phyloP scores from a whole-genome alignment of 1,140 invertebrate genomes.

The Zaprionus davidi region DNA sequence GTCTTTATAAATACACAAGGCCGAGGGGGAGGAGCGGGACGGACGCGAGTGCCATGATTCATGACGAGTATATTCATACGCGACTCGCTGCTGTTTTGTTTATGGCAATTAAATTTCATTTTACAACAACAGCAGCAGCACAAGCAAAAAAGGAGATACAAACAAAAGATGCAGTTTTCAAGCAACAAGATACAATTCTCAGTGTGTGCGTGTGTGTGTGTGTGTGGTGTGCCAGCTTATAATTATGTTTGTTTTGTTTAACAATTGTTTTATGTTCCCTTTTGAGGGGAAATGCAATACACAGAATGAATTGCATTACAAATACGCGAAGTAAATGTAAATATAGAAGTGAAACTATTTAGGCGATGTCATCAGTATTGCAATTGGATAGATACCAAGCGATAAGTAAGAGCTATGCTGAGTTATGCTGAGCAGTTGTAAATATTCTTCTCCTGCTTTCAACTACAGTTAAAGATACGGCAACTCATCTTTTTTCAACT shows the following conservation, averaged over 20 bases:
- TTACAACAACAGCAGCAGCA: constrained; percentile 41
- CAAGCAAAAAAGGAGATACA: constrained; percentile 13
- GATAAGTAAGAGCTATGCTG: too few species aligned
- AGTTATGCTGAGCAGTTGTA: too few species aligned
- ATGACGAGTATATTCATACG: constrained; percentile 15
- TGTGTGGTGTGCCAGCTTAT: constrained; percentile 6
- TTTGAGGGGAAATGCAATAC: background rate
- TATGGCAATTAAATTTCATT: constrained; percentile 74
- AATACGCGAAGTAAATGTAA: background rate
- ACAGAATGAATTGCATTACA: background rate
- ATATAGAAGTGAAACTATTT: background rate
- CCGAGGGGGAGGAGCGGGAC: background rate
- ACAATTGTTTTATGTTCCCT: background rate
- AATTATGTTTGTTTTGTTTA: constrained; percentile 11
- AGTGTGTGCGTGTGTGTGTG: background rate
- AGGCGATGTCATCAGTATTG: background rate
- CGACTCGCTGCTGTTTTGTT: constrained; percentile 50
- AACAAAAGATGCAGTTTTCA: constrained; percentile 3
- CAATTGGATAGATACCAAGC: background rate
- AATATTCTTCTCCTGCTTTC: too few species aligned
- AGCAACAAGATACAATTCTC: constrained; percentile 6
- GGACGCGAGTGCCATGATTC: constrained; percentile 24
- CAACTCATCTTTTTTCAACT: too few species aligned
- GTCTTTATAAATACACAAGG: constrained; percentile 78
- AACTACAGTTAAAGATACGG: too few species aligned